phyloP scores from a whole-genome alignment of 2,113 vertebrate genomes.

The Thryonomys swinderianus region DNA sequence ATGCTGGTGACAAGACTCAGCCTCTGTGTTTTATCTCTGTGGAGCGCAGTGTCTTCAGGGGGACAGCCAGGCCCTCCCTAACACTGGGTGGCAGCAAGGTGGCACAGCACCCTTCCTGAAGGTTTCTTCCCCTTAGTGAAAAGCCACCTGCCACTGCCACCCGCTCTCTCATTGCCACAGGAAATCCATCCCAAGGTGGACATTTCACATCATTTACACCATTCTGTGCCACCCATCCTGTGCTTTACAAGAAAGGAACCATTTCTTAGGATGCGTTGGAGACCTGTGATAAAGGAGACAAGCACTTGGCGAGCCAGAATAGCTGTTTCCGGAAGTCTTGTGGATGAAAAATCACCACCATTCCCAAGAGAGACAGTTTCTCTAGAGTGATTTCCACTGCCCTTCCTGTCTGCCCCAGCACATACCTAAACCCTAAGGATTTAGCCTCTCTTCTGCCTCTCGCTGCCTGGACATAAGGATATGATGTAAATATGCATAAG shows the following conservation, averaged over 20 bases:
- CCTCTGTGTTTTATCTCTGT: not conserved
- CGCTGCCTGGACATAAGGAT: not conserved
- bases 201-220: not conserved
- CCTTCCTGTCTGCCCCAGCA: not conserved
- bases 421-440: not conserved
- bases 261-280: not conserved
- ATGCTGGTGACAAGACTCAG: not conserved
- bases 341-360: not conserved
- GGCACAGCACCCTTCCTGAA: not conserved
- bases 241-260: not conserved
- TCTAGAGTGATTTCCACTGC: not conserved
- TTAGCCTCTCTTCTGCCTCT: not conserved
- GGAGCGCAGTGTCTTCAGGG: not conserved
- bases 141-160: not conserved
- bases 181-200: not conserved
- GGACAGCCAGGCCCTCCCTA: not conserved
- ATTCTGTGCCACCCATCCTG: not conserved
- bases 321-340: not conserved
- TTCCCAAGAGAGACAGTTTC: not conserved
- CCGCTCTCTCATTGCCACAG: not conserved
- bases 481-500: not conserved
- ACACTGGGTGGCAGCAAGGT: not conserved
- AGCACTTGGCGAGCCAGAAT: not conserved
- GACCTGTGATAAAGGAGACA: not conserved
- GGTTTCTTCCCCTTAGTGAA: not conserved